Evolutionary conservation across 2,113 vertebrate species (phyloP), one percentile per base, ranked within the genome.

Genomic region (Xiphophorus couchianus): DNA sequence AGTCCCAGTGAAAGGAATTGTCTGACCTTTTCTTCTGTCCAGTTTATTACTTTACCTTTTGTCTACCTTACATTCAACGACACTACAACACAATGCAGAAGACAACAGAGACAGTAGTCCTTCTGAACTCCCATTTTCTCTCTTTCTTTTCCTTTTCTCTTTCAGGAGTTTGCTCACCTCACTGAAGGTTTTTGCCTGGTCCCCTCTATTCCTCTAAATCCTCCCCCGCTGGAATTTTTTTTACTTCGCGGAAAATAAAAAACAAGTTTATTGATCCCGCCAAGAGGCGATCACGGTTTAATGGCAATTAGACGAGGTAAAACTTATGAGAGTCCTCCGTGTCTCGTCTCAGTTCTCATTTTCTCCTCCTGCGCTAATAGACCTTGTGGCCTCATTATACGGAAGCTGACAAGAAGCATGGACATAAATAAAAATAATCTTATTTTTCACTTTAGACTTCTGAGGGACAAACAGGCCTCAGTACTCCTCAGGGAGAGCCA

Each of bases 321-420:
- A 51, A 68, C 64, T 69, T 48, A 67, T 63, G 66, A 70, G 31
- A 77, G 51, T 76, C 81, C 37, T 81, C 71, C 81, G 54, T 74
- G 42, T 71, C 65, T 35, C 58, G 58, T 58, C 61, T 22, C 30
- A 60, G 51, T 54, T 58, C 76, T 76, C 67, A 48, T 64, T 75
- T 70, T 60, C 5, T 68, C 31, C 62, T 63, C 33, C 33, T 25
- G 25, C 33, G 44, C 74, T n/a, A 63, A 74, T 69, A 30, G 74
- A 90, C 80, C 76, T 77, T 39, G 62, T 88, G 62, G 77, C 77
- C 86, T 90, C 84, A 83, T 91, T 91, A 83, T 66, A 70, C 29
- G 58, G 58, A 88, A 77, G 85, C 71, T 83, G 39, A 61, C 22
- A 75, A 51, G 71, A 80, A 72, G 71, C 71, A 33, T 0, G n/a